Conservation (phyloP, 2,888 invertebrate genomes). For the Phania funesta region DNA sequence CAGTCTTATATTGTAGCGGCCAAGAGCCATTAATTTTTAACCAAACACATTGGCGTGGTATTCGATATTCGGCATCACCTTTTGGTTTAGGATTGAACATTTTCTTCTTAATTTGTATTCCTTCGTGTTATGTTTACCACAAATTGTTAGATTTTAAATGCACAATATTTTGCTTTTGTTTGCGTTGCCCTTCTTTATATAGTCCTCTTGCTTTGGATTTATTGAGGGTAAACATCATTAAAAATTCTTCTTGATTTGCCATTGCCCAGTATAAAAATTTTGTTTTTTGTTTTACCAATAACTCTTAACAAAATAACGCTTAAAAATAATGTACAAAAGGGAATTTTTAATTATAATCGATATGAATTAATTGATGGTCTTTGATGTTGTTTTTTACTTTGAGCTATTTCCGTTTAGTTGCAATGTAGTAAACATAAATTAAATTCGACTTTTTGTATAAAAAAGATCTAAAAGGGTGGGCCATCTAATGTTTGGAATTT, state of each 20-base stretch:
- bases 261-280: constrained; percentile 3
- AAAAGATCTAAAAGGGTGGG: neutral
- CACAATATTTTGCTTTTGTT: neutral
- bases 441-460: neutral
- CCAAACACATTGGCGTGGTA: constrained; percentile 78
- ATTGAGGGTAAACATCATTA: constrained; percentile 55
- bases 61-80: constrained; percentile 71
- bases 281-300: constrained; percentile 39
- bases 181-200: constrained; percentile 47
- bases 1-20: constrained; percentile 71
- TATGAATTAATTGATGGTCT: constrained; percentile 37
- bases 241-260: constrained; percentile 59
- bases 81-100: constrained; percentile 74
- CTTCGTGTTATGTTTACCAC: neutral
- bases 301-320: neutral
- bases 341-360: constrained; percentile 30
- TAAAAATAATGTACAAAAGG: constrained; percentile 21
- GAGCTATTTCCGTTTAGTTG: neutral
- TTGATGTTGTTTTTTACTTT: neutral
- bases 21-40: constrained; percentile 79
- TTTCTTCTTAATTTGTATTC: neutral
- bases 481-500: no score
- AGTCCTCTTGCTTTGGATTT: neutral
- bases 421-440: neutral
- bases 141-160: neutral